Percentiles rank a stretch among this genome's conserved stretches.
Conservation (phyloP, 2,113 vertebrate species). For the Lanius collurio region DNA sequence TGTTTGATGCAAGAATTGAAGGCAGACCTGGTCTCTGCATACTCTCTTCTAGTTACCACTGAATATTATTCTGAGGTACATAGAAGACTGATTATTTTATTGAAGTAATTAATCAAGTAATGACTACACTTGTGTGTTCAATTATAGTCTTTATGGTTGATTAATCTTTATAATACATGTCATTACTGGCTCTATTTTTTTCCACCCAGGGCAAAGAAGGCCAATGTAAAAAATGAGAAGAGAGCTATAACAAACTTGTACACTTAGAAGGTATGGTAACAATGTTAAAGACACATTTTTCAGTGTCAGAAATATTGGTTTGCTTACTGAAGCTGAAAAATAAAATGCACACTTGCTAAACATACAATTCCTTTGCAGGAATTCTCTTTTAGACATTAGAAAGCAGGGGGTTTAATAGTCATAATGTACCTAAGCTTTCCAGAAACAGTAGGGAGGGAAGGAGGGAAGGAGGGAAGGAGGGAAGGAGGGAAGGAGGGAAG, state of each 20-base stretch:
- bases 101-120: conserved; percentile 81
- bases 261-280: conserved; percentile 16
- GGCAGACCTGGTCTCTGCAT: neutral
- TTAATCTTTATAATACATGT: conserved; percentile 77
- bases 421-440: neutral
- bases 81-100: conserved; percentile 70
- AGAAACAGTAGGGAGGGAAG: neutral
- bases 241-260: conserved; percentile 52
- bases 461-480: neutral
- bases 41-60: neutral
- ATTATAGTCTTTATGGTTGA: conserved; percentile 78
- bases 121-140: conserved; percentile 77
- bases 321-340: conserved; percentile 65
- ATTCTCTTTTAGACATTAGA: neutral
- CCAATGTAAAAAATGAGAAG: conserved; percentile 41
- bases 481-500: neutral
- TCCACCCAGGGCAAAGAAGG: conserved; percentile 57
- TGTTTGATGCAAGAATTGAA: neutral
- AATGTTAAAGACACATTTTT: conserved; percentile 54
- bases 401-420: neutral
- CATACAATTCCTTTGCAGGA: neutral
- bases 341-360: conserved; percentile 41
- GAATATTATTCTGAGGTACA: conserved; percentile 66
- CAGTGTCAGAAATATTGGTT: conserved; percentile 64
- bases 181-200: conserved; percentile 61